phyloP scores from a whole-genome alignment of 2,113 vertebrate species.

The Daubentonia madagascariensis region DNA sequence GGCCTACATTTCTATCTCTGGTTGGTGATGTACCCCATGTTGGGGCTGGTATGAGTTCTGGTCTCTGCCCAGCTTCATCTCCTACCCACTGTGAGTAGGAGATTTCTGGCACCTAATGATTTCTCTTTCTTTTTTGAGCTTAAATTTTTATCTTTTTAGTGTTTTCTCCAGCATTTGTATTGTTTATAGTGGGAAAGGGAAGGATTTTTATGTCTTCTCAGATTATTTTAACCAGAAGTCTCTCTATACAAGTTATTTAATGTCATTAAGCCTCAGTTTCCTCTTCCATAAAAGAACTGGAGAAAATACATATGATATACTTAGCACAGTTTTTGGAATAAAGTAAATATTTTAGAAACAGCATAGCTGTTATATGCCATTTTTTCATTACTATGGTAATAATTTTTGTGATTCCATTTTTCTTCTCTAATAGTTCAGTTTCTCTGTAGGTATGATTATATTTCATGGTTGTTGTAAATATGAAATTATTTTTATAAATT shows the following conservation, averaged over 20 bases:
- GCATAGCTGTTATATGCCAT: neutral
- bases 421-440: neutral
- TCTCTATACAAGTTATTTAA: neutral
- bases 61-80: neutral
- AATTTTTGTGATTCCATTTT: neutral
- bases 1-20: neutral
- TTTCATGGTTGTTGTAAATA: neutral
- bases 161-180: neutral
- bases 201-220: neutral
- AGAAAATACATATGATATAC: neutral
- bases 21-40: no score
- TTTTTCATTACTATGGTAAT: slow-evolving; percentile 9
- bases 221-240: neutral
- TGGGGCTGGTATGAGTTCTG: neutral
- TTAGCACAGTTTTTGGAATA: neutral
- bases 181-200: neutral
- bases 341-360: neutral
- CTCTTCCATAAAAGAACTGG: neutral
- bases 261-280: neutral
- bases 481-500: neutral
- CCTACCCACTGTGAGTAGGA: neutral
- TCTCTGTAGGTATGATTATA: neutral
- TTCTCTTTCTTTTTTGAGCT: neutral
- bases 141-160: neutral
- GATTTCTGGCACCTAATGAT: neutral